Base-by-base conservation (phyloP, 2,888 invertebrate genomes). In the Podabrus alpinus region DNA sequence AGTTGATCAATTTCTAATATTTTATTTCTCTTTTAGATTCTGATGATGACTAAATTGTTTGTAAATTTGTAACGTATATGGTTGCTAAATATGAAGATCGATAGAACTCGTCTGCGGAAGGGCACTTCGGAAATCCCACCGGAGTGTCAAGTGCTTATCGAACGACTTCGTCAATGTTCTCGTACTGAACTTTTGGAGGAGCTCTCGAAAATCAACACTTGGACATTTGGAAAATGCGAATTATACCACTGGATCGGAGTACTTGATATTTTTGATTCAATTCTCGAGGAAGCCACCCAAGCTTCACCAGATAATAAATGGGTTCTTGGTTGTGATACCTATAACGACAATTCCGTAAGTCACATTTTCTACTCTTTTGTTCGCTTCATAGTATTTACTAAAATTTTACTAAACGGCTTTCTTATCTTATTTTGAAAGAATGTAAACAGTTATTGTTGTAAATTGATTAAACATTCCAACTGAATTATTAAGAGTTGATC, bases 191-290 rank as follows among this genome's bases (percentile, higher is more conserved):
- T 95, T 75, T 86, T 93, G 2, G 89, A 90, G 67, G 93, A 94
- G 85, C 87, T 95, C 73, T 91, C 92, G 77, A 91, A 91, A 79
- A 92, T 95, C 78, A 94, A 93, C 81, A 92, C 93, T 61, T 95
- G 95, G 95, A 94, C 94, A 24, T 95, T 93, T 87, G 95, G 95
- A 70, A 95, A 95, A 89, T 95, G 95, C 86, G 95, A 96, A 86
- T 87, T 96, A 15, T 94, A 93, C 83, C 94, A 95, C 86, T 96
- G 95, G 95, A 94, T 94, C 78, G 94, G 94, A 87, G 92, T 95
- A 16, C 87, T 95, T 72, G 95, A 95, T 87, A 90, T 92, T 62
- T 93, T 92, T 83, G 94, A 94, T 85, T 90, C 90, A 73, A 92
- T 95, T 79, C 88, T 95, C 77, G 94, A 94, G 81, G 91, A 92